A percentile compares a stretch with the other conserved stretches of the same genome.
Evolutionary conservation across 1,140 invertebrate species (phyloP).

Genomic region (Helicoverpa armigera): DNA sequence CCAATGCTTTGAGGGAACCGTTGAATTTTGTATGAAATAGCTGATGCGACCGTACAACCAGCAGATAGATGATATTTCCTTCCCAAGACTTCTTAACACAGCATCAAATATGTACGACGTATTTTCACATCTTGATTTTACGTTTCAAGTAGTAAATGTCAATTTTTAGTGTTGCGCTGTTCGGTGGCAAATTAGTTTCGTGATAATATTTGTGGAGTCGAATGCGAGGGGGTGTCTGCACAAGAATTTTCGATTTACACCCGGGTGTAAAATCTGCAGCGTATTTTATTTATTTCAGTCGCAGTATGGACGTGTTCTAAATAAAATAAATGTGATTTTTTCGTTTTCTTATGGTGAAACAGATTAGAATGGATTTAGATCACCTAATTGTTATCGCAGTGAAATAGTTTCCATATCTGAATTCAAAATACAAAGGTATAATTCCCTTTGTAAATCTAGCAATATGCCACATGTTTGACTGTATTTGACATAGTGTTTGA

Average conservation of each 20-base stretch:
- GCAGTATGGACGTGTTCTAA: slow-evolving; percentile 2
- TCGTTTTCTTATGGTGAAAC: no score
- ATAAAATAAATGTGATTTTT: not conserved
- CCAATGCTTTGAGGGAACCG: slow-evolving; percentile 51
- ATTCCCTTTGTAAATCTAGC: not conserved
- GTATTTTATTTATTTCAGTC: not conserved
- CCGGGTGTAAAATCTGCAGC: slow-evolving; percentile 4
- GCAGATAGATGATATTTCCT: slow-evolving; percentile 62
- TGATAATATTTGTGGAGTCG: slow-evolving; percentile 12
- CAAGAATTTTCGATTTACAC: not conserved
- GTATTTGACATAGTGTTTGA: not conserved
- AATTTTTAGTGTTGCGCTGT: slow-evolving; percentile 4
- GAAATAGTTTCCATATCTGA: not conserved
- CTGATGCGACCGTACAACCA: slow-evolving; percentile 54
- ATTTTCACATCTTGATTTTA: slow-evolving; percentile 51
- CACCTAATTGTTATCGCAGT: not conserved
- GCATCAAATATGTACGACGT: slow-evolving; percentile 57
- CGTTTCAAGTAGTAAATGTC: slow-evolving; percentile 30
- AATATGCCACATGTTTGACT: not conserved
- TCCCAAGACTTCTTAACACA: slow-evolving; percentile 44
- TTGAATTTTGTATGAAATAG: slow-evolving; percentile 70
- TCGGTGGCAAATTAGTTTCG: not conserved
- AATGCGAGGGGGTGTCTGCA: not conserved
- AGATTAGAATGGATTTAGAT: no score
- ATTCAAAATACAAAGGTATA: not conserved